Evolutionary conservation across 2,888 invertebrate genomes (phyloP).

Genomic region (Xestia c-nigrum): DNA sequence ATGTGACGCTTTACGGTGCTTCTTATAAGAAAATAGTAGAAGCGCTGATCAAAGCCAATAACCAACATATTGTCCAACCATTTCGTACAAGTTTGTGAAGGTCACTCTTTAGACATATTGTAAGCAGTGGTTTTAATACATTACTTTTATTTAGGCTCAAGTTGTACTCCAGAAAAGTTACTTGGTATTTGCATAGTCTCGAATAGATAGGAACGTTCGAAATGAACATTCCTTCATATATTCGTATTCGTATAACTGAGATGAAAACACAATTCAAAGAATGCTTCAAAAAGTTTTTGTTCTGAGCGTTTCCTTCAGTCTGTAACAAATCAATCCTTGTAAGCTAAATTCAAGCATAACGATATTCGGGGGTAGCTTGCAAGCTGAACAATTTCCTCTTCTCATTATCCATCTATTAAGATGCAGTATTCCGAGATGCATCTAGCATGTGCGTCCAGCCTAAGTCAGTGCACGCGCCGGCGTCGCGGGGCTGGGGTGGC

Average conservation of each 20-base stretch:
- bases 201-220: not conserved
- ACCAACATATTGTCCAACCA: not conserved
- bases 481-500: constrained; percentile 21
- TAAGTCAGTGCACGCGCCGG: constrained; percentile 63
- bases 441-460: constrained; percentile 67
- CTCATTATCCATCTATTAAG: not conserved
- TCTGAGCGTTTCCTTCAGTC: not conserved
- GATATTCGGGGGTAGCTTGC: not conserved
- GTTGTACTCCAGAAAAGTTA: not conserved
- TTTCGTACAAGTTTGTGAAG: too few relatives aligned
- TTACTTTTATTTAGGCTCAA: not conserved
- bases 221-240: not conserved
- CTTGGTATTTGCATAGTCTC: not conserved
- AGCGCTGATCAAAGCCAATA: not conserved
- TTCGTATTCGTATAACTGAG: not conserved
- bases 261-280: not conserved
- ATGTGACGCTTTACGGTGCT: not conserved
- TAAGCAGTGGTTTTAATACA: not conserved
- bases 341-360: not conserved
- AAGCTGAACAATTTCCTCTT: not conserved
- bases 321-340: not conserved
- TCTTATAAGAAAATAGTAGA: not conserved
- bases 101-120: not conserved
- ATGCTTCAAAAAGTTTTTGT: not conserved
- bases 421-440: constrained; percentile 42